phyloP scores from a whole-genome alignment of 2,888 invertebrate species.

The Steinernema carpocapsae region DNA sequence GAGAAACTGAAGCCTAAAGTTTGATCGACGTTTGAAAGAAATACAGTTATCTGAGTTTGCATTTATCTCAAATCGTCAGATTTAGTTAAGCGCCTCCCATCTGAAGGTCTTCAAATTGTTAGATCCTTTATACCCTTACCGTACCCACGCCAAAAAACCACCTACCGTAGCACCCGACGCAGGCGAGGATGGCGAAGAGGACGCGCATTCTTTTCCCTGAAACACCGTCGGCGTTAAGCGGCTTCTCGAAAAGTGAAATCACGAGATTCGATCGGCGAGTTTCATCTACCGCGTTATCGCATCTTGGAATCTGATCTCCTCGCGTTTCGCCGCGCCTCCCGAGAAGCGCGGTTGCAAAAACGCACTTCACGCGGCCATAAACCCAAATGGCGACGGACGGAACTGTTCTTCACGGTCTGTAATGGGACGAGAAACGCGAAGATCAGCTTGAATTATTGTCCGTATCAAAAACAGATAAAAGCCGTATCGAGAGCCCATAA shows the following conservation, averaged over 20 bases:
- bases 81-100: too few species aligned
- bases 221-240: not conserved
- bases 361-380: slow-evolving; percentile 15
- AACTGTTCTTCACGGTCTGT: not conserved
- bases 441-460: slow-evolving; percentile 6
- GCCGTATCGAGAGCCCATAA: not conserved
- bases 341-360: slow-evolving; percentile 14
- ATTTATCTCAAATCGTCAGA: too few species aligned
- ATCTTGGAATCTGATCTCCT: slow-evolving; percentile 9
- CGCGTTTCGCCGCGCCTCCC: not conserved
- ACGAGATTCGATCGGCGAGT: slow-evolving; percentile 5
- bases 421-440: slow-evolving; percentile 23
- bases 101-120: too few species aligned
- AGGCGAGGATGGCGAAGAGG: not conserved
- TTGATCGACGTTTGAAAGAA: too few species aligned
- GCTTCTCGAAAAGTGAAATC: slow-evolving; percentile 22
- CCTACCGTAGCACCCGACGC: slow-evolving; percentile 25
- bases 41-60: too few species aligned
- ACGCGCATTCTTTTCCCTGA: slow-evolving; percentile 2
- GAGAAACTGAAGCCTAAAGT: too few species aligned
- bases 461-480: slow-evolving; percentile 8
- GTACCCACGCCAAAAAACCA: not conserved
- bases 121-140: too few species aligned
- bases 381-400: slow-evolving; percentile 31
- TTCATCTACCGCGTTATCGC: slow-evolving; percentile 16